Percentiles rank a stretch among this genome's conserved stretches.
Evolutionary conservation across 2,888 invertebrate genomes (phyloP).

Genomic region (Litoditis marina): DNA sequence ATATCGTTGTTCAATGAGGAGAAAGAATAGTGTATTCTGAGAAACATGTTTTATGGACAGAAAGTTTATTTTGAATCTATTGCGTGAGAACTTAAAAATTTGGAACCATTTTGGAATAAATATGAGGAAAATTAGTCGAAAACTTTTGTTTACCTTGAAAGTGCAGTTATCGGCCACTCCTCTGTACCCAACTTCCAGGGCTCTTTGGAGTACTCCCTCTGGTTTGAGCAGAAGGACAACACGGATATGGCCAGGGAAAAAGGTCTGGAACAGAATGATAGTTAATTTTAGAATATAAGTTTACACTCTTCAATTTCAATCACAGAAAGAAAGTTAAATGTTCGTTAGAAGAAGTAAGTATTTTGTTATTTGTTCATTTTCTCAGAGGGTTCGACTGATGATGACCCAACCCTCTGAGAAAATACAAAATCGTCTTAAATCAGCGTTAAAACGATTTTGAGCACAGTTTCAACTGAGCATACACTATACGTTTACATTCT

Average conservation of each 20-base stretch:
- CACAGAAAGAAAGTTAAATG: too few species aligned
- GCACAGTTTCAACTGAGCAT: too few species aligned
- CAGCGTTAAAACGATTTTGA: too few species aligned
- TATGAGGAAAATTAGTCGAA: neutral
- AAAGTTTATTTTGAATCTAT: neutral
- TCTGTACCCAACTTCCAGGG: slow-evolving; percentile 80
- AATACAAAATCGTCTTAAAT: too few species aligned
- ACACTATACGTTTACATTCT: too few species aligned
- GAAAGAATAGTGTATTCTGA: slow-evolving; percentile 2
- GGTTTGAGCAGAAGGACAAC: slow-evolving; percentile 69
- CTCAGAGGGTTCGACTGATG: too few species aligned
- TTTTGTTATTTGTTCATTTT: too few species aligned
- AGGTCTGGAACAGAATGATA: slow-evolving; percentile 44
- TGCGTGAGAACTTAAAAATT: neutral
- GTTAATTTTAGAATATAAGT: too few species aligned
- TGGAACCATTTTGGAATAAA: slow-evolving; percentile 1
- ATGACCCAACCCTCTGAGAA: too few species aligned
- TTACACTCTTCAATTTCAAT: too few species aligned
- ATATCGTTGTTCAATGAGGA: too few species aligned
- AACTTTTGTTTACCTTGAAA: slow-evolving; percentile 45
- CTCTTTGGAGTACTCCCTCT: slow-evolving; percentile 89
- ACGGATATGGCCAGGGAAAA: slow-evolving; percentile 54
- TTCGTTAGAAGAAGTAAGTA: too few species aligned
- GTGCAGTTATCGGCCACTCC: slow-evolving; percentile 51
- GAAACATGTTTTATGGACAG: neutral